Evolutionary conservation across 2,797 vertebrate genomes (phyloP), one percentile per base, ranked within the genome.

Genomic region (Leptodactylus fallax): DNA sequence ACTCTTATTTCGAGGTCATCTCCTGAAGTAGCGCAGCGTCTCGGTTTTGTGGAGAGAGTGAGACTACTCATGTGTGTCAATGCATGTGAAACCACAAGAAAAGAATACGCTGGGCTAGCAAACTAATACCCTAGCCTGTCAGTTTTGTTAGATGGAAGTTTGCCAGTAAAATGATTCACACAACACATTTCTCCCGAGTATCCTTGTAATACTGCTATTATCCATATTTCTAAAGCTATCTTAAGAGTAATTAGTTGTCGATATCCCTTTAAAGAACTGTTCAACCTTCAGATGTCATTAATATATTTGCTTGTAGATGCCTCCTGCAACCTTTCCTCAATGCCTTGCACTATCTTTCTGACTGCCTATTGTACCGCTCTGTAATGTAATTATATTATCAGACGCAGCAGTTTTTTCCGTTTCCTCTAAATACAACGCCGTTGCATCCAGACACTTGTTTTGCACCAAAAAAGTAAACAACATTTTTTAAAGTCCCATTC

Each of bases 351-450:
- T 76, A 76, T 76, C 72, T 76, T 51, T 12, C 72, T n/a, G 19
- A 11, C 47, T 21, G 47, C 47, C 72, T 51, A 76, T 76, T 76
- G 47, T 76, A 49, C 45, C 10, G 21, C 45, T 21, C 47, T 6
- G 47, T 51, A 76, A 76, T 76, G 72, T 51, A 76, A 76, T 76
- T 76, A 51, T 47, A 76, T 49, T 76, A 76, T 51, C 72, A 76
- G 72, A 19, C 47, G 36, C 1, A 12, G 72, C 47, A 47, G 3
- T 76, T 51, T 17, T 47, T 16, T 76, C 51, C 47, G 72, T 12
- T 51, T 51, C 19, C 72, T 51, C 51, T 13, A 7, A 49, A 76
- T n/a, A 21, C 72, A 76, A 51, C 51, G 19, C 17, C 1, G 17
- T 49, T 51, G 19, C 19, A 51, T 76, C 47, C 72, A 76, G 27